phyloP scores from a whole-genome alignment of 2,888 invertebrate species.

The Polylopha cassiicola region DNA sequence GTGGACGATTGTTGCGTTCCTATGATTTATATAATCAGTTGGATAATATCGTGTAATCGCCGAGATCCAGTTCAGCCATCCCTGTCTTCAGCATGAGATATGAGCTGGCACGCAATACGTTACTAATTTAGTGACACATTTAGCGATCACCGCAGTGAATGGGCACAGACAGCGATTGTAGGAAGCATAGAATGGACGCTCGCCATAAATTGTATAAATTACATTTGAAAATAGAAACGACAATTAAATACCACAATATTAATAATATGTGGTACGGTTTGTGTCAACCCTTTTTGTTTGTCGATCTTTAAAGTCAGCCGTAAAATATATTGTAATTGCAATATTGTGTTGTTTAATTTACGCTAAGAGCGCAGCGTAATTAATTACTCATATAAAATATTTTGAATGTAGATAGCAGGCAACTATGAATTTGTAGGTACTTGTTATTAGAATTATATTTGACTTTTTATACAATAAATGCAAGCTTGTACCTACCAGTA shows the following conservation, averaged over 20 bases:
- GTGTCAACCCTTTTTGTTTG: too few relatives aligned
- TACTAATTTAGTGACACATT: slow-evolving; percentile 71
- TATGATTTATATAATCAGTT: slow-evolving; percentile 55
- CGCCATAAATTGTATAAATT: slow-evolving; percentile 56
- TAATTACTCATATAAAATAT: too few relatives aligned
- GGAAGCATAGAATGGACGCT: slow-evolving; percentile 42
- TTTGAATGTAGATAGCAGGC: too few relatives aligned
- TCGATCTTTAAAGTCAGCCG: too few relatives aligned
- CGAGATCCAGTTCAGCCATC: slow-evolving; percentile 51
- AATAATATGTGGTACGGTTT: slow-evolving; percentile 38
- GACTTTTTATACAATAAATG: too few relatives aligned
- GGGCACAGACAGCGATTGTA: slow-evolving; percentile 55
- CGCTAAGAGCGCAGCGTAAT: too few relatives aligned
- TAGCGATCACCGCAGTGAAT: slow-evolving; percentile 62
- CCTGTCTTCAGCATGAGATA: slow-evolving; percentile 60
- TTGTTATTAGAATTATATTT: too few relatives aligned
- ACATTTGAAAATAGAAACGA: slow-evolving; percentile 48
- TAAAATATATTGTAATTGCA: too few relatives aligned
- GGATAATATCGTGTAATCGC: slow-evolving; percentile 60
- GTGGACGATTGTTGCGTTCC: slow-evolving; percentile 52
- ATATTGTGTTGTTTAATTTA: too few relatives aligned
- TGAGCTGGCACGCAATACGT: slow-evolving; percentile 67
- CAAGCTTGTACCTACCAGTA: too few relatives aligned
- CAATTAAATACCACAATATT: slow-evolving; percentile 47
- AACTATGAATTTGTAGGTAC: too few relatives aligned